phyloP scores from a whole-genome alignment of 2,797 vertebrate genomes.

The Anas capensis region DNA sequence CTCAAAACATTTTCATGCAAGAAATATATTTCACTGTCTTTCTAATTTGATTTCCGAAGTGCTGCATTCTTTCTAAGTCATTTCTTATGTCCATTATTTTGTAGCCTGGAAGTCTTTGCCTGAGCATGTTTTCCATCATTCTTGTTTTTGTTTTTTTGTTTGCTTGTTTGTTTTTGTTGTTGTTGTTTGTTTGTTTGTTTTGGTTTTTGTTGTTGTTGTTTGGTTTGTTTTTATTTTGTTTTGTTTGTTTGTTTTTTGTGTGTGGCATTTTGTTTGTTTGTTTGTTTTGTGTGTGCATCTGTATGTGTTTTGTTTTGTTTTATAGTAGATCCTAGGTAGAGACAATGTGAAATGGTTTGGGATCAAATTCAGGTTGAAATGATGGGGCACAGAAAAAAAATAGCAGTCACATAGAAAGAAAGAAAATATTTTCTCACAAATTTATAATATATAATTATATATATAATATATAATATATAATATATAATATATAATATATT shows the following conservation, averaged over 20 bases:
- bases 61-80: not conserved
- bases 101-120: constrained; percentile 37
- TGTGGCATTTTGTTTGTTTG: not conserved
- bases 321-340: constrained; percentile 23
- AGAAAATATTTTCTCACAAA: constrained; percentile 43
- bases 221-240: not conserved
- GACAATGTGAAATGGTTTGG: constrained; percentile 34
- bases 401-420: not conserved
- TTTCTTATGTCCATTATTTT: constrained; percentile 53
- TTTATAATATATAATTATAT: not conserved
- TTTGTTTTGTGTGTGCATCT: too few species aligned
- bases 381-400: constrained; percentile 38
- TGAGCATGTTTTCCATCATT: constrained; percentile 51
- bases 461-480: too few species aligned
- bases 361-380: not conserved
- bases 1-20: constrained; percentile 7
- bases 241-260: not conserved
- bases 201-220: not conserved
- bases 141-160: constrained; percentile 47
- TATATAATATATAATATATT: too few species aligned
- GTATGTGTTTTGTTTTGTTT: not conserved
- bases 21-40: constrained; percentile 28
- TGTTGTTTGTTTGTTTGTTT: constrained; percentile 2
- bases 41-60: constrained; percentile 46
- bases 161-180: not conserved